phyloP scores from a whole-genome alignment of 2,888 invertebrate genomes.

The Rhamphomyia laevipes region DNA sequence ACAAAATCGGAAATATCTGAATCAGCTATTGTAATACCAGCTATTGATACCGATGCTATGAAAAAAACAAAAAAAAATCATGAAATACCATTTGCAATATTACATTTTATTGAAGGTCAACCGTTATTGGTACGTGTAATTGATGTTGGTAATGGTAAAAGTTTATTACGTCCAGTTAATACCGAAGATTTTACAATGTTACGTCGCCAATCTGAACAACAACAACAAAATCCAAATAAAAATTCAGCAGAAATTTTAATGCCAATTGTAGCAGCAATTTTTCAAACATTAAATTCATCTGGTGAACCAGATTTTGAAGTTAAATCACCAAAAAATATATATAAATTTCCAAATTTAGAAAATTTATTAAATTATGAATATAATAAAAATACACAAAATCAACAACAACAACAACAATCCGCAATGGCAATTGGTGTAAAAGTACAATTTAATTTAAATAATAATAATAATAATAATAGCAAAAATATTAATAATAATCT shows the following conservation, averaged over 20 bases:
- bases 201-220: not conserved
- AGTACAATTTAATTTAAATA: no score
- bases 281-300: constrained; percentile 9
- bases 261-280: constrained; percentile 12
- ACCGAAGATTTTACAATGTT: constrained; percentile 9
- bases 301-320: constrained; percentile 11
- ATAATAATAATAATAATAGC: no score
- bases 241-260: constrained; percentile 2
- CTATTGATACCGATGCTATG: constrained; percentile 36
- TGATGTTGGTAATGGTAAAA: constrained; percentile 24
- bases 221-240: constrained; percentile 1
- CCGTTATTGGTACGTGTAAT: constrained; percentile 58
- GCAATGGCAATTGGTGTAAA: no score
- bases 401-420: no score
- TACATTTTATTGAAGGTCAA: constrained; percentile 52
- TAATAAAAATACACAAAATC: not conserved
- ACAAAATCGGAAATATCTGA: constrained; percentile 8
- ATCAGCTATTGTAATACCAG: constrained; percentile 17
- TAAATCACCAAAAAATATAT: constrained; percentile 11
- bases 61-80: constrained; percentile 49
- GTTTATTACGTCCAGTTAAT: constrained; percentile 7
- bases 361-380: not conserved
- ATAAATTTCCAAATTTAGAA: constrained; percentile 7
- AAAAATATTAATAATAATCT: not conserved
- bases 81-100: constrained; percentile 58